Evolutionary conservation across 2,797 vertebrate genomes (phyloP), one percentile per base, ranked within the genome.

Genomic region (Argyrosomus regius): DNA sequence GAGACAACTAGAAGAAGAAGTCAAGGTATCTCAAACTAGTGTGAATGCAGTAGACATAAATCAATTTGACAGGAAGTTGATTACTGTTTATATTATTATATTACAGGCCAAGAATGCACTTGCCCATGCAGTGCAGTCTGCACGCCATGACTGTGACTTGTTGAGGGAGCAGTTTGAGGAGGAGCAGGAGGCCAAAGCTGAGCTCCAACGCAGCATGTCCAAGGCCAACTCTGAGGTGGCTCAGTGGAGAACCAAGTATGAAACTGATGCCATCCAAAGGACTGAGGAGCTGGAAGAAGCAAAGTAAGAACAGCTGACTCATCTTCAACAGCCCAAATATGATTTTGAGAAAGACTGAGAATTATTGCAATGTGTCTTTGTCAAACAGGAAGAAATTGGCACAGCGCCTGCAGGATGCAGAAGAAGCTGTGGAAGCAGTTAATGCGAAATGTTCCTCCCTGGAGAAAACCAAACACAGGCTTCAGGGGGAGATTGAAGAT

Each of bases 401-500:
- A 0, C 97, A 97, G 81, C 83, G 97, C 18, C 82, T 97, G 3
- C 97, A 98, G 78, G 97, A 97, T 0, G 96, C 97, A 0, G 97
- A 97, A 75, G 96, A 97, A 89, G 95, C 96, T 0, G 96, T 97
- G 80, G 97, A 97, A 91, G 97, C 96, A 0, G 94, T 94, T 12
- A 97, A 98, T 0, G 95, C 97, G 79, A 98, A 98, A 88, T 97
- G 97, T 81, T 97, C 97, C 7, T 97, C 97, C 0, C 81, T 98
- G 88, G 97, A 98, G 88, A 98, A 98, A 80, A 93, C 91, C 83
- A 97, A 97, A 81, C 97, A 98, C 89, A 93, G 97, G 13, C 91
- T 97, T 69, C 97, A 97, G 91, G 94, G 94, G 0, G 97, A 98
- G 89, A 96, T 98, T 0, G 97, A 98, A 81, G 97, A 98, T 86